These are phyloP conservation scores for Mobula birostris DNA, from an alignment of 2,113 vertebrate species.

Conservation along the genomic window DNA sequence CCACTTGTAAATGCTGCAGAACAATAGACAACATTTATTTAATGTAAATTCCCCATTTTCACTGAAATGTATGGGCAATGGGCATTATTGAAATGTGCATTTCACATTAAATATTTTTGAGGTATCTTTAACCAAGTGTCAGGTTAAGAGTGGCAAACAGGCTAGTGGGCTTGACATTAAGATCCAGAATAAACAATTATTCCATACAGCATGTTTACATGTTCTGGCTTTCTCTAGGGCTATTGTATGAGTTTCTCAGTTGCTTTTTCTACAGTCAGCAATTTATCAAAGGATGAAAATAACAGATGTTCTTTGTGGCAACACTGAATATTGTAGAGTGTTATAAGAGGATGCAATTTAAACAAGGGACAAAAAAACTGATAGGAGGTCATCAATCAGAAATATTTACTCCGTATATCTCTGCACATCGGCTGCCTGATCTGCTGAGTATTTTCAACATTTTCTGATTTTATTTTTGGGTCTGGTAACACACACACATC, in stretches of 20 bases:
- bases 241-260: not conserved
- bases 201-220: not conserved
- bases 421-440: too few species aligned
- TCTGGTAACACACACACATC: not conserved
- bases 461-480: too few species aligned
- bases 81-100: not conserved
- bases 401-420: too few species aligned
- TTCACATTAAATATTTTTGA: not conserved
- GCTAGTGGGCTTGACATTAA: too few species aligned
- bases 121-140: not conserved
- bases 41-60: not conserved
- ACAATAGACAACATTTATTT: not conserved
- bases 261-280: not conserved
- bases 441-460: too few species aligned
- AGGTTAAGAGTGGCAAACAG: not conserved
- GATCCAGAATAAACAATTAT: not conserved
- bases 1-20: not conserved
- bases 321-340: not conserved
- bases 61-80: not conserved
- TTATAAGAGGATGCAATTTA: not conserved
- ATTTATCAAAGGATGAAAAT: not conserved
- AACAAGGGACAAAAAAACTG: not conserved
- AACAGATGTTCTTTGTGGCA: not conserved
- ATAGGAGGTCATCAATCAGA: too few species aligned
- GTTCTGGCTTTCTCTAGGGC: not conserved